Base-by-base conservation (phyloP, 2,113 vertebrate genomes). In the Brachyhypopomus occidentalis region DNA sequence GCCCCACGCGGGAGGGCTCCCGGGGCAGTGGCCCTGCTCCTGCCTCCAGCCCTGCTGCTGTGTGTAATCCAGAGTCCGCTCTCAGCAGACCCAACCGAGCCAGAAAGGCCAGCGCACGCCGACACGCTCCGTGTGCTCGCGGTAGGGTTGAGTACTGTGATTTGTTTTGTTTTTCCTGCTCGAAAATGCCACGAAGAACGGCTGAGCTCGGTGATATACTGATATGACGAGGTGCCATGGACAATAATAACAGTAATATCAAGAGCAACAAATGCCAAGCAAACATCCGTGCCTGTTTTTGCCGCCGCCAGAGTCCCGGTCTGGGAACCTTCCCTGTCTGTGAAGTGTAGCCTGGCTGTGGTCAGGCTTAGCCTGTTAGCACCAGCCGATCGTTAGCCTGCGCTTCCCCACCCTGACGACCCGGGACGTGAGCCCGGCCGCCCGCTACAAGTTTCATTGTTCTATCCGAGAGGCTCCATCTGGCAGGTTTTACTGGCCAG, bases 1-100 rank as follows among this genome's bases (percentile, higher is more conserved):
- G 91, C 92, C 93, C 91, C 86, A 87, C 83, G 90, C 72, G 70
- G 30, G 82, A 86, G 85, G 80, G 52, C 82, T 91, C 89, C 86
- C 88, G 82, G 88, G 91, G 89, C 89, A 92, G 88, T 88, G 87
- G 66, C 89, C 88, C 91, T 92, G 91, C 91, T 92, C 91, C 91
- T 87, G 88, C 45, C 45, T 8, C 41, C 41, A 41, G 41, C 45
- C 45, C 41, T 11, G 89, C 88, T 90, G 88, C 48, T 60, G 52
- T 17, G 5, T 45, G 23, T 5, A 36, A 67, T 34, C 76, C 56
- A 20, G 38, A 12, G 12, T 14, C 20, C 66, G 56, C 7, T 55
- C 59, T 38, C 25, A 71, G 30, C 27, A 25, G 9, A 69, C 38
- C 41, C 23, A 22, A 78, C 67, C 1, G 11, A 52, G 45, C 45